These are phyloP conservation scores for Speoplatyrhinus poulsoni DNA, from an alignment of 2,113 vertebrate species.

Conservation along the genomic window DNA sequence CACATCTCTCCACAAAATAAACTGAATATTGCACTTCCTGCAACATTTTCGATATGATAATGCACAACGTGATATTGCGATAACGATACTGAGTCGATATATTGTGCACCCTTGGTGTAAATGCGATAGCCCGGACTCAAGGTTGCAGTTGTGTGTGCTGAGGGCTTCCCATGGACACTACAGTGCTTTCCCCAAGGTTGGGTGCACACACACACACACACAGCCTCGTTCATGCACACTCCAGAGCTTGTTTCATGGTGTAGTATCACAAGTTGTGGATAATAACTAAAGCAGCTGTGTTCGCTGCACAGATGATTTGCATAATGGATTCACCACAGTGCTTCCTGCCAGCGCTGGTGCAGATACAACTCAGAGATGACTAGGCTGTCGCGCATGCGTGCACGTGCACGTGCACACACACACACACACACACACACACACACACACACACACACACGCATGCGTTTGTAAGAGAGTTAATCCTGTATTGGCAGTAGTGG, in stretches of 20 bases:
- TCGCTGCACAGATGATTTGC: conserved; percentile 42
- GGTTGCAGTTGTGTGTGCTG: too few species aligned
- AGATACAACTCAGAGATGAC: conserved; percentile 35
- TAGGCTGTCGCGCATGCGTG: conserved; percentile 9
- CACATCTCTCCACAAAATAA: too few species aligned
- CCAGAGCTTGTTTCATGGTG: conserved; percentile 15
- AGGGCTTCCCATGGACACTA: too few species aligned
- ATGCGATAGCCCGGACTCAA: too few species aligned
- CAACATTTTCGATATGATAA: too few species aligned
- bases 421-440: background rate
- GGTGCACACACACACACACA: too few species aligned
- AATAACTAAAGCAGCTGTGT: conserved; percentile 19
- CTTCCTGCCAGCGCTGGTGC: conserved; percentile 54
- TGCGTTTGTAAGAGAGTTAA: conserved; percentile 8
- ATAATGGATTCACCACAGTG: conserved; percentile 60
- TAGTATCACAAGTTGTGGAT: conserved; percentile 39
- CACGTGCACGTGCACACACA: conserved; percentile 1
- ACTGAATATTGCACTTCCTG: too few species aligned
- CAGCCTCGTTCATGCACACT: background rate
- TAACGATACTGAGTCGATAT: too few species aligned
- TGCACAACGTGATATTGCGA: too few species aligned
- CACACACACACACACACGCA: background rate
- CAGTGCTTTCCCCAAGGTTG: too few species aligned
- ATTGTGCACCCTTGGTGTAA: too few species aligned
- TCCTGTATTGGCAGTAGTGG: background rate